Percentiles rank a stretch among this genome's conserved stretches.
Evolutionary conservation across 2,113 vertebrate species (phyloP).

Genomic region (Eulemur macaco): DNA sequence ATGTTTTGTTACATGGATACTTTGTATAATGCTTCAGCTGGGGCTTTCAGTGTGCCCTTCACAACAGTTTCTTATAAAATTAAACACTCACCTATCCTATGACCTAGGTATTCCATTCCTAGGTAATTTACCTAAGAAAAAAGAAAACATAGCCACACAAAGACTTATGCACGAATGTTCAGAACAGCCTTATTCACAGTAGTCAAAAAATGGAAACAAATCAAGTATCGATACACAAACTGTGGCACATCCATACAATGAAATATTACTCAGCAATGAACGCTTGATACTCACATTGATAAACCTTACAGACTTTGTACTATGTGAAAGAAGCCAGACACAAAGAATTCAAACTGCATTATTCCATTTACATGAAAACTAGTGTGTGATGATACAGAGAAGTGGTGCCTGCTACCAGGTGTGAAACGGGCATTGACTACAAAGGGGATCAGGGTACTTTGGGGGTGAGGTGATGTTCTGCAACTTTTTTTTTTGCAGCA

Average conservation of each 20-base stretch:
- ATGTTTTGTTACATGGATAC: too few relatives aligned
- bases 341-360: too few relatives aligned
- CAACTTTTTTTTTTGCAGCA: neutral
- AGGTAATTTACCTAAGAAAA: neutral
- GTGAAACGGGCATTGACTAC: neutral
- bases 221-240: neutral
- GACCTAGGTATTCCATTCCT: neutral
- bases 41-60: too few relatives aligned
- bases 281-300: neutral
- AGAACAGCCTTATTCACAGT: neutral
- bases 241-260: neutral
- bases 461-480: neutral
- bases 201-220: neutral
- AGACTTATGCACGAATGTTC: neutral
- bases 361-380: too few relatives aligned
- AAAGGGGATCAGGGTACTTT: neutral
- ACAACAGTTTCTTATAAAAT: neutral
- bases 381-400: too few relatives aligned
- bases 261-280: neutral
- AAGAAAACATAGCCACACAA: neutral
- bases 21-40: too few relatives aligned
- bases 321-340: neutral
- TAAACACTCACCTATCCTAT: neutral
- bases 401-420: too few relatives aligned
- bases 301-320: neutral